Percentiles rank a stretch among this genome's conserved stretches.
These are phyloP conservation scores for Zeuzera pyrina DNA, from an alignment of 2,888 invertebrate species.

Conservation along the genomic window DNA sequence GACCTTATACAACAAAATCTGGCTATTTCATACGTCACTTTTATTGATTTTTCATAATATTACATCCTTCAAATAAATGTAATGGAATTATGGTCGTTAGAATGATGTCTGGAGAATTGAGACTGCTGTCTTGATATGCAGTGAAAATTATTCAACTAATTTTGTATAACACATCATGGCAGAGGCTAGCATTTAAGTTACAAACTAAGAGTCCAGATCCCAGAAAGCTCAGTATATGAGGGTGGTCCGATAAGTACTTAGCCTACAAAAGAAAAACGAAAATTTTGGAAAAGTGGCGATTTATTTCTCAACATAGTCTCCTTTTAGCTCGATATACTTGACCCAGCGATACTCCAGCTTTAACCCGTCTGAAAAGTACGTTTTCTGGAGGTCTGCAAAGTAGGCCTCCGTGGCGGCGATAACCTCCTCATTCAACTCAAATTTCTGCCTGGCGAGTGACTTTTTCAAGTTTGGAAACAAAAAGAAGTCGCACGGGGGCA, in stretches of 20 bases:
- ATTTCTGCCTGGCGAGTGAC: constrained; percentile 5
- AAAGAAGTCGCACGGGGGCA: constrained; percentile 16
- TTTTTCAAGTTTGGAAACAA: constrained; percentile 13
- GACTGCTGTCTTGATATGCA: too few species aligned
- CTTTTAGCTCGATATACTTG: constrained; percentile 16
- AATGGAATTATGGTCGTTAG: too few species aligned
- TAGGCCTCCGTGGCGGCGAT: constrained; percentile 14
- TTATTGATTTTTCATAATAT: too few species aligned
- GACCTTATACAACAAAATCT: too few species aligned
- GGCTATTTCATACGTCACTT: too few species aligned
- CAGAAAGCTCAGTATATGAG: too few species aligned
- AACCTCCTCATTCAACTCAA: constrained; percentile 8
- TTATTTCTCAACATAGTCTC: constrained; percentile 15
- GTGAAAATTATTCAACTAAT: too few species aligned
- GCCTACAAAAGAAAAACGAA: constrained; percentile 1
- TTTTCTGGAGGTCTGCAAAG: constrained; percentile 12
- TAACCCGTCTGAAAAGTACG: constrained; percentile 7
- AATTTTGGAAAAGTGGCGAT: constrained; percentile 11
- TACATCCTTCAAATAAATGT: too few species aligned
- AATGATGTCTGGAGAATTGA: too few species aligned
- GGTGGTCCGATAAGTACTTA: neutral
- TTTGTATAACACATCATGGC: too few species aligned
- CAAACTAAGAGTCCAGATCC: too few species aligned
- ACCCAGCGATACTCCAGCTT: constrained; percentile 14
- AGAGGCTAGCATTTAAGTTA: too few species aligned